A percentile compares a stretch with the other conserved stretches of the same genome.
phyloP scores from a whole-genome alignment of 2,888 invertebrate species.

The Cantharis flavilabris region DNA sequence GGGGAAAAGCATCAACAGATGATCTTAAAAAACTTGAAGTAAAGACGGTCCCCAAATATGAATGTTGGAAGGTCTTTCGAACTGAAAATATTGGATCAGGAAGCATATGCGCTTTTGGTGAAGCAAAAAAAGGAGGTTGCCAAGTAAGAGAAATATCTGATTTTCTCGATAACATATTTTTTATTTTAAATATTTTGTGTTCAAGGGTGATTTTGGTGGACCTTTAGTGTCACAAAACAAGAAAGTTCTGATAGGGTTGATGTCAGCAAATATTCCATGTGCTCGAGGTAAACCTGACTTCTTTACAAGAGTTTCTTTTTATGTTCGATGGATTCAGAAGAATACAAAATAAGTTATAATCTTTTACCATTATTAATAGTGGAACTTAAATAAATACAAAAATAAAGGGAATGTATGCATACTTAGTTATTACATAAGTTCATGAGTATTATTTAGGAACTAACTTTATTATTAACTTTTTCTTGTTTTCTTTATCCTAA shows the following conservation, averaged over 20 bases:
- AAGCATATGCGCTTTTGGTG: not conserved
- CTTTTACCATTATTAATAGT: too few species aligned
- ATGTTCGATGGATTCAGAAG: not conserved
- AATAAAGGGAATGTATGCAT: too few species aligned
- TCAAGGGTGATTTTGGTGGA: not conserved
- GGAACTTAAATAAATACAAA: too few species aligned
- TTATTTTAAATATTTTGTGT: not conserved
- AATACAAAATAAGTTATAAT: too few species aligned
- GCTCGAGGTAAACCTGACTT: not conserved
- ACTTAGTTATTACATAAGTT: too few species aligned
- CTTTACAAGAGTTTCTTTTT: not conserved
- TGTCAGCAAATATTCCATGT: not conserved
- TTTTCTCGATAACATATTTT: too few species aligned
- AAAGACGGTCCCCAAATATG: too few species aligned
- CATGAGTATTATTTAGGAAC: too few species aligned
- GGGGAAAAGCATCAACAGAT: not conserved
- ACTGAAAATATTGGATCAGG: too few species aligned
- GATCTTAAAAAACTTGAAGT: not conserved
- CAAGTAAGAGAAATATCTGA: not conserved
- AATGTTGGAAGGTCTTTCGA: too few species aligned
- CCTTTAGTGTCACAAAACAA: not conserved
- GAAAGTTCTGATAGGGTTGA: not conserved
- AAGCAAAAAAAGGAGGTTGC: not conserved
- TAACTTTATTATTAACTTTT: too few species aligned
- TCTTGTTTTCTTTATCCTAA: too few species aligned